Conservation (phyloP, 92 coral and sea anemone species). For the Palythoa grandis region DNA sequence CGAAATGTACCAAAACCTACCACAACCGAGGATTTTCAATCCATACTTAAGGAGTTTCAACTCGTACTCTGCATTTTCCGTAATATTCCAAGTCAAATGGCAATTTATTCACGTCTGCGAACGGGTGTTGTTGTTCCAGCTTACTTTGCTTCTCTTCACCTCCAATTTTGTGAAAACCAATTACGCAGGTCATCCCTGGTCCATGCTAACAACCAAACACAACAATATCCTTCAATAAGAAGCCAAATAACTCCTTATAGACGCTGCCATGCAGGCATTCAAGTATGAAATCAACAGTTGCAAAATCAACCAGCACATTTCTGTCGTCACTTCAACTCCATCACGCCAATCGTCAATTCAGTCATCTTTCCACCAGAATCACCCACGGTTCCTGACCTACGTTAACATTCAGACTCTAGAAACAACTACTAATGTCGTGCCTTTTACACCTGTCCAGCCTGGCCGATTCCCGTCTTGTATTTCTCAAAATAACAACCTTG, state of each 20-base stretch:
- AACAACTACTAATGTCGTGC: conserved; percentile 21
- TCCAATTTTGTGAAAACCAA: conserved; percentile 25
- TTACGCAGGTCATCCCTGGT: conserved; percentile 11
- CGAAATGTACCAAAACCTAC: conserved; percentile 19
- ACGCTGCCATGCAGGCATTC: conserved; percentile 23
- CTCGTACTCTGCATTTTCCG: conserved; percentile 15
- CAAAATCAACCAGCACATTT: conserved; percentile 19
- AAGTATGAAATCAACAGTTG: conserved; percentile 14
- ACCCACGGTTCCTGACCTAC: conserved; percentile 27
- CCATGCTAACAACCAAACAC: conserved; percentile 12
- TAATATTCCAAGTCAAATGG: conserved; percentile 21
- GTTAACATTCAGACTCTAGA: conserved; percentile 27
- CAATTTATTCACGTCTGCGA: conserved; percentile 28
- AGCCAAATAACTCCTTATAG: conserved; percentile 16
- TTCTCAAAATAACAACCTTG: conserved; percentile 16
- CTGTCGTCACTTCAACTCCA: conserved; percentile 15
- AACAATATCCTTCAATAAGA: conserved; percentile 11
- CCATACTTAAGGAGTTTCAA: conserved; percentile 20
- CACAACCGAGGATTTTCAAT: conserved; percentile 23
- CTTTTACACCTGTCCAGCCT: conserved; percentile 22
- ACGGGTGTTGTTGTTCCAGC: conserved; percentile 19
- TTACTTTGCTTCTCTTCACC: conserved; percentile 30
- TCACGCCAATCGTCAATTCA: conserved; percentile 17
- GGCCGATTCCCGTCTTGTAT: conserved; percentile 18
- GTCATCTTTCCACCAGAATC: conserved; percentile 10